Base-by-base conservation (phyloP, 1,140 invertebrate species). In the Ylistrum balloti region DNA sequence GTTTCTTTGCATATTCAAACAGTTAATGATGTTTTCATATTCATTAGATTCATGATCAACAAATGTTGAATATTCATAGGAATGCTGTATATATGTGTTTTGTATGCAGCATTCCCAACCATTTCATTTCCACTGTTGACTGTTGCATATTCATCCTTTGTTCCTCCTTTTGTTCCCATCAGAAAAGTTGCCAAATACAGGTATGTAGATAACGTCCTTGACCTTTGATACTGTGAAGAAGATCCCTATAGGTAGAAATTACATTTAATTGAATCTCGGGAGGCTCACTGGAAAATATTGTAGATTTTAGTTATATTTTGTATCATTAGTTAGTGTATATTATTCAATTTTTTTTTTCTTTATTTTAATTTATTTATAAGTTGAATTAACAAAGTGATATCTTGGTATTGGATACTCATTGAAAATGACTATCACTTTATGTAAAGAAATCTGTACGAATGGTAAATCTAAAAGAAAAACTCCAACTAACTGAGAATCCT, bases 1-100 rank as follows among this genome's bases (percentile, higher is more conserved):
- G 22, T 28, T 74, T 74, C 56, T 74, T 74, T 74, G 56, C 56
- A 74, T 28, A 74, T 74, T 74, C 56, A 74, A n/a, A 74, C 28
- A n/a, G 15, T 74, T 74, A 28, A 74, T 74, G 56, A 74, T n/a
- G 28, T 74, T 74, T 74, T 5, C 56, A 74, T 28, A 74, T 74
- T 74, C 56, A 74, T 74, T 74, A n/a, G 28, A 28, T 74, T 74
- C 56, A 74, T 74, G n/a, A 74, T 74, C 28, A n/a, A 74, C 28
- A n/a, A 74, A n/a, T 74, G 56, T 28, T 48, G 56, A 74, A 74
- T 74, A n/a, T 28, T 74, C 56, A 74, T 74, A 17, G 28, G 56
- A 74, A 74, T 74, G 56, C 56, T 74, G 56, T n/a, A 74, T 74
- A 28, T 74, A 74, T n/a, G 28, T 28, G 17, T 74, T 13, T 9